phyloP scores from a whole-genome alignment of 2,888 invertebrate species.

The Gasteruption jaculator region DNA sequence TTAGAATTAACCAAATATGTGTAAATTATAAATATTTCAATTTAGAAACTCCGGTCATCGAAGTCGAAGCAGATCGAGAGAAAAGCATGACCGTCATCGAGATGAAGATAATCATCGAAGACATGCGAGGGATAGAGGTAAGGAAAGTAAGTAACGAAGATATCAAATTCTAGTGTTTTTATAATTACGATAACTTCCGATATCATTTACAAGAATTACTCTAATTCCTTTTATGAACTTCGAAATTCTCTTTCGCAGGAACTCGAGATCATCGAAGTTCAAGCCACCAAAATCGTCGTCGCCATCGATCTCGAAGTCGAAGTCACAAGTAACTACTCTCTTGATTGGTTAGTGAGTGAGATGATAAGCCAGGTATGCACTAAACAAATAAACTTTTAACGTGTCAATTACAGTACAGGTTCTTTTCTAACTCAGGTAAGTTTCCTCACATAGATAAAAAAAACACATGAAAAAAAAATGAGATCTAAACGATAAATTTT shows the following conservation, averaged over 20 bases:
- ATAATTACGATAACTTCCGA: too few species aligned
- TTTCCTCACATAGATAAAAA: constrained; percentile 46
- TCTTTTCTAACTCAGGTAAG: constrained; percentile 47
- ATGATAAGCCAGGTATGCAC: constrained; percentile 51
- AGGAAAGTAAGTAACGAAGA: constrained; percentile 6
- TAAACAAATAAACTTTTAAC: constrained; percentile 47
- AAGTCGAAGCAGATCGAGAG: constrained; percentile 47
- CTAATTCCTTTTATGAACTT: too few species aligned
- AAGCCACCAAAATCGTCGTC: constrained; percentile 45
- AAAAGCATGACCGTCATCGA: constrained; percentile 45
- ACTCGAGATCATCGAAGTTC: constrained; percentile 46
- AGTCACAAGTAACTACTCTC: constrained; percentile 52
- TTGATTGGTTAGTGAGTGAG: constrained; percentile 53
- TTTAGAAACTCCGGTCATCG: constrained; percentile 42
- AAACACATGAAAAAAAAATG: constrained; percentile 44
- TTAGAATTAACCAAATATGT: background rate
- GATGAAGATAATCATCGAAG: constrained; percentile 47
- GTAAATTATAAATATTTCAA: background rate
- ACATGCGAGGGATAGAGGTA: constrained; percentile 46
- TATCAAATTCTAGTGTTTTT: too few species aligned
- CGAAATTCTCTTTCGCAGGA: constrained; percentile 35
- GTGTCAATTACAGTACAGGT: constrained; percentile 52
- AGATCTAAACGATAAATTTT: too few species aligned
- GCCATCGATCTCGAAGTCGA: constrained; percentile 50
- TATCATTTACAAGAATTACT: too few species aligned